phyloP scores from a whole-genome alignment of 1,140 invertebrate genomes.

The Galleria mellonella region DNA sequence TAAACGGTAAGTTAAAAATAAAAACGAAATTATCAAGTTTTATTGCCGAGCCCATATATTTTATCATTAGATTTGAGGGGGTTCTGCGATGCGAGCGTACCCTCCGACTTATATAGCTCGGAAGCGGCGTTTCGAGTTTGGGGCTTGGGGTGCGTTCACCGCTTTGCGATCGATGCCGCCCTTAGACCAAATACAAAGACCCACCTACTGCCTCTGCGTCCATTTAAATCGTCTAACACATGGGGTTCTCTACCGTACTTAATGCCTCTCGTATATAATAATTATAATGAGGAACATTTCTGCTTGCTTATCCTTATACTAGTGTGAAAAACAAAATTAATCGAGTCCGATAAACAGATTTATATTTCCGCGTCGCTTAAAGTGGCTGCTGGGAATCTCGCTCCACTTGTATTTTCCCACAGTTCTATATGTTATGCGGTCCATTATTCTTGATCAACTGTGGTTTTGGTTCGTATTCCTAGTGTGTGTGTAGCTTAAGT shows the following conservation, averaged over 20 bases:
- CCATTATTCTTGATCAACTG: slow-evolving; percentile 25
- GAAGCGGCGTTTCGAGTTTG: slow-evolving; percentile 42
- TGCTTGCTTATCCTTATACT: too few relatives aligned
- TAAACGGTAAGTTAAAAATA: neutral
- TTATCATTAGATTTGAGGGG: slow-evolving; percentile 36
- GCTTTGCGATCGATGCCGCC: slow-evolving; percentile 52
- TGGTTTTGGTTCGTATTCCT: slow-evolving; percentile 22
- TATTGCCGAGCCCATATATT: slow-evolving; percentile 18
- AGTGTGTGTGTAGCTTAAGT: slow-evolving; percentile 25
- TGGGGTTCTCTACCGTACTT: neutral
- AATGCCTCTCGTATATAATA: neutral
- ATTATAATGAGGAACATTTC: too few relatives aligned
- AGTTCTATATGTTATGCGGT: slow-evolving; percentile 16
- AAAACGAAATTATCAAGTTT: slow-evolving; percentile 9
- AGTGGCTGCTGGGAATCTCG: slow-evolving; percentile 15
- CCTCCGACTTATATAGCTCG: slow-evolving; percentile 12
- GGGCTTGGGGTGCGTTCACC: slow-evolving; percentile 62
- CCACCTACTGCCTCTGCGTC: slow-evolving; percentile 31
- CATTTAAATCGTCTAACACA: slow-evolving; percentile 31
- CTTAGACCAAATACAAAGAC: slow-evolving; percentile 32
- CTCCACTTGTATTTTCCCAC: slow-evolving; percentile 28
- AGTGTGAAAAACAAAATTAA: too few relatives aligned
- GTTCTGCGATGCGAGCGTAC: slow-evolving; percentile 26
- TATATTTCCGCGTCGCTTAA: slow-evolving; percentile 10
- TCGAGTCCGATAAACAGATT: slow-evolving; percentile 3